Evolutionary conservation across 2,797 vertebrate genomes (phyloP).

Genomic region (Picus viridis): DNA sequence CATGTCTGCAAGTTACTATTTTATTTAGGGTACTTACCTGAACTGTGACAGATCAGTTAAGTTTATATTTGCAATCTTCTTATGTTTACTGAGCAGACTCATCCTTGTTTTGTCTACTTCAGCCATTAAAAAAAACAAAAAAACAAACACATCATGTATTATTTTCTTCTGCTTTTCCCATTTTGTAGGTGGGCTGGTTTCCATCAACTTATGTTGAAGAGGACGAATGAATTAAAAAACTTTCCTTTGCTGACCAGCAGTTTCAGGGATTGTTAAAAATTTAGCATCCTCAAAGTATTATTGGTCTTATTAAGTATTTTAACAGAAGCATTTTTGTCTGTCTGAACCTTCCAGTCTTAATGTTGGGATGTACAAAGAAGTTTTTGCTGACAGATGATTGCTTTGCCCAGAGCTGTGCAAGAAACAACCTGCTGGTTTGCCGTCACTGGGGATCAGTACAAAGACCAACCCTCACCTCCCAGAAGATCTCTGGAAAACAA

Average conservation of each 20-base stretch:
- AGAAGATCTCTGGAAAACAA: conserved; percentile 61
- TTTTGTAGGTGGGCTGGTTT: conserved; percentile 94
- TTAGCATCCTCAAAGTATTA: conserved; percentile 17
- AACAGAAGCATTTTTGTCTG: conserved; percentile 61
- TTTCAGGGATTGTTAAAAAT: conserved; percentile 68
- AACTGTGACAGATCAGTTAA: background rate
- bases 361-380: conserved; percentile 66
- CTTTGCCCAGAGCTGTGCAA: conserved; percentile 70
- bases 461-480: conserved; percentile 65
- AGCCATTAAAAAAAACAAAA: background rate
- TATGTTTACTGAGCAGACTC: background rate
- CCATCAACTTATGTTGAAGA: conserved; percentile 98
- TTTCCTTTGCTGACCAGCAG: conserved; percentile 26
- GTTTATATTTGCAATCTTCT: background rate
- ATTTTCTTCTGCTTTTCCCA: conserved; percentile 43
- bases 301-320: conserved; percentile 58
- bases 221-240: conserved; percentile 83
- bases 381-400: conserved; percentile 72
- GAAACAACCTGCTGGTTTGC: conserved; percentile 61
- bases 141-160: background rate
- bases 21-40: background rate
- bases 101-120: background rate
- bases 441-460: conserved; percentile 60
- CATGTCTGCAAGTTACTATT: background rate
- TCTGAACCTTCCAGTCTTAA: conserved; percentile 68